phyloP scores from a whole-genome alignment of 2,888 invertebrate species.

The Ormyrus labotus region DNA sequence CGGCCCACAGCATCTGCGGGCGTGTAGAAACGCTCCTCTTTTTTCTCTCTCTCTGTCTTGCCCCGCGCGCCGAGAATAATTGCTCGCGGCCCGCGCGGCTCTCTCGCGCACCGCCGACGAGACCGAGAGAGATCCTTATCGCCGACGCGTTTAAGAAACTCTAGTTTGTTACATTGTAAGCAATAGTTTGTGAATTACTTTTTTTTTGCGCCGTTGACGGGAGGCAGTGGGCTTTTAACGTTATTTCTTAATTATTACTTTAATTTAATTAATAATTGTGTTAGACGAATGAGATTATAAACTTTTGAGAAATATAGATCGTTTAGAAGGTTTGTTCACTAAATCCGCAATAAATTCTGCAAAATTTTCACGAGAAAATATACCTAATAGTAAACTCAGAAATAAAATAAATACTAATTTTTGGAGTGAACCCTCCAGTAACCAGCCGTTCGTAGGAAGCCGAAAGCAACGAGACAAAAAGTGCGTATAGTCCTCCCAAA shows the following conservation, averaged over 20 bases:
- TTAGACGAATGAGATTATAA: too few relatives aligned
- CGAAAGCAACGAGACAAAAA: too few relatives aligned
- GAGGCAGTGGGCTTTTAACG: not conserved
- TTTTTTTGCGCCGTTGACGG: not conserved
- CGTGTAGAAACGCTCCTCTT: not conserved
- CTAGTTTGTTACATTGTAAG: slow-evolving; percentile 4
- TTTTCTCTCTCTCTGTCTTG: not conserved
- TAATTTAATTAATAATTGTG: too few relatives aligned
- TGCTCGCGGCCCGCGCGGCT: not conserved
- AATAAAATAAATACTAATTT: too few relatives aligned
- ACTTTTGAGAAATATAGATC: too few relatives aligned
- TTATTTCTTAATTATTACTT: not conserved
- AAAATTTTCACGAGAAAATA: too few relatives aligned
- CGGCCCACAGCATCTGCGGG: not conserved
- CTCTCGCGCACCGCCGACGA: not conserved
- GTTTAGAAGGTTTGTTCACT: too few relatives aligned
- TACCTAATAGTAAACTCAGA: too few relatives aligned
- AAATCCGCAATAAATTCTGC: too few relatives aligned
- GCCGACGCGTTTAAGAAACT: slow-evolving; percentile 26
- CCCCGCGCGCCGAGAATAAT: slow-evolving; percentile 1
- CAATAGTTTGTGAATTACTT: slow-evolving; percentile 15
- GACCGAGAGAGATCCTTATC: not conserved
- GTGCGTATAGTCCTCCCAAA: not conserved
- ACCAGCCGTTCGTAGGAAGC: too few relatives aligned
- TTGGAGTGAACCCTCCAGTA: too few relatives aligned